Base-by-base conservation (phyloP, 2,113 vertebrate genomes). In the Vulpes vulpes region DNA sequence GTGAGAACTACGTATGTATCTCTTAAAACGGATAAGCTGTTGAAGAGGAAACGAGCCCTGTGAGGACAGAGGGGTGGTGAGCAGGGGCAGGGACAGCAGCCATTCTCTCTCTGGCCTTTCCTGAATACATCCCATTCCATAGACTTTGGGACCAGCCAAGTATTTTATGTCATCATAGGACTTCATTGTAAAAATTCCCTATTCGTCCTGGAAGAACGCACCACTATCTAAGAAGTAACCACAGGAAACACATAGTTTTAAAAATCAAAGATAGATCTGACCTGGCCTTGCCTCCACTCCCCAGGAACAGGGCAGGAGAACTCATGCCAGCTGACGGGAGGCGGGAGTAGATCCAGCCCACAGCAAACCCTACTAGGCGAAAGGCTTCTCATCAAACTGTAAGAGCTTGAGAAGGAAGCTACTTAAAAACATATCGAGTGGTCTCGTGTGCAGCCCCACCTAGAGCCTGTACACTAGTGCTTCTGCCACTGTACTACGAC, bases 81-180 rank as follows among this genome's bases (percentile, higher is more conserved):
- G 17, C 1, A 5, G 57, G 17, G 51, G 43, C 78, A 12, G 84
- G 51, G 25, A 5, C 8, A 1, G 73, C 23, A 4, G 62, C 71
- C 20, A 23, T n/a, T 8, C 22, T 10, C 43, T 8, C 22, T 10
- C 10, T 0, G 15, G 6, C 8, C 11, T 43, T 57, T 83, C 57
- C 10, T 27, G 11, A 35, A 7, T 1, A 3, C 0, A 79, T 57
- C 55, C 49, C 4, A 2, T 32, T n/a, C 3, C 1, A 60, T 0
- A n/a, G 65, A 43, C 16, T 11, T 11, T 11, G n/a, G 59, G 22
- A 16, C 16, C 14, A 1, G 23, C 3, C 1, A 16, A 38, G 8
- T 20, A 1, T 4, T 51, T 69, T 11, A 35, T 9, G 14, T 81
- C 16, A 51, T 27, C 16, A 16, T 1, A 57, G 27, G 83, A 43